Evolutionary conservation across 2,888 invertebrate genomes (phyloP).

Genomic region (Tetragonula carbonaria): DNA sequence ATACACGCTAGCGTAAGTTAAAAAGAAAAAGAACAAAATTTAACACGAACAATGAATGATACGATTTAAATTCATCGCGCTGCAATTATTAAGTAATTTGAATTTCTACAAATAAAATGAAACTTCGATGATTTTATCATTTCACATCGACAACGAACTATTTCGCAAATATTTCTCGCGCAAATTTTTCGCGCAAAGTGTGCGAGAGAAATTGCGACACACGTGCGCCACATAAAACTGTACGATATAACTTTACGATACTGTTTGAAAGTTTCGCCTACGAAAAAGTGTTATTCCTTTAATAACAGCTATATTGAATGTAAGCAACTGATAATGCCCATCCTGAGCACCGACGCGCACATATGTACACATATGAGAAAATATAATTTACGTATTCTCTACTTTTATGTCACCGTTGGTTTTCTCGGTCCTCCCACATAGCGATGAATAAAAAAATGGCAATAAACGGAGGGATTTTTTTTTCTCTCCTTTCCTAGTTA

Average conservation of each 20-base stretch:
- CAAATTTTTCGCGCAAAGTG: not conserved
- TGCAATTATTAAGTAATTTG: no score
- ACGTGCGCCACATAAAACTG: not conserved
- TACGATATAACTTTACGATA: not conserved
- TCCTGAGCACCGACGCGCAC: not conserved
- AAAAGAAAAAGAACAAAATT: not conserved
- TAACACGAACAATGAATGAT: no score
- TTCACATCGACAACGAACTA: not conserved
- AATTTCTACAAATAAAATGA: no score
- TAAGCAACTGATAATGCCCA: slow-evolving; percentile 1
- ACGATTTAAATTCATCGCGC: no score
- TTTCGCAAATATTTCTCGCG: not conserved
- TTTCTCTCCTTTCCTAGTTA: no score
- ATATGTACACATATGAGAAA: no score
- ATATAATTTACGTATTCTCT: slow-evolving; percentile 9
- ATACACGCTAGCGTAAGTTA: not conserved
- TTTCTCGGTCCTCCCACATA: no score
- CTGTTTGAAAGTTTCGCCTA: not conserved
- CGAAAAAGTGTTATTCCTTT: not conserved
- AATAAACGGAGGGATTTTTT: no score
- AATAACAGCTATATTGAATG: not conserved
- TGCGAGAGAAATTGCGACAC: not conserved
- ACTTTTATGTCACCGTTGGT: not conserved
- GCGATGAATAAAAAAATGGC: no score
- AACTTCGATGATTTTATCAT: not conserved